A percentile compares a stretch with the other conserved stretches of the same genome.
phyloP scores from a whole-genome alignment of 2,888 invertebrate genomes.

The Orgyia antiqua region DNA sequence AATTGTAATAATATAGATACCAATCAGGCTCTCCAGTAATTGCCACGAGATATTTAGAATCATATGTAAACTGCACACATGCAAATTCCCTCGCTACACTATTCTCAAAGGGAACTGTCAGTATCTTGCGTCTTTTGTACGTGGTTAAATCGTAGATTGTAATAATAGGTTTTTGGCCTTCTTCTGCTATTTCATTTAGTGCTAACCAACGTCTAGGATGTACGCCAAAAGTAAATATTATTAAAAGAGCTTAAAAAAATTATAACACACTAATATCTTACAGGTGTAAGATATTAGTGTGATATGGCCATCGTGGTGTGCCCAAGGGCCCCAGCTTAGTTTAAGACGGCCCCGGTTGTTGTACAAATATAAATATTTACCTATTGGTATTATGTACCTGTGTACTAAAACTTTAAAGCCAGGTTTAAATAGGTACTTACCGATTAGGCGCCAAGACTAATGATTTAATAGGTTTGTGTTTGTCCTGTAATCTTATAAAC shows the following conservation, averaged over 20 bases:
- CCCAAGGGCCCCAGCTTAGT: too few relatives aligned
- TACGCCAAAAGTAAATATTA: not conserved
- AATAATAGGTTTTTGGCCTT: slow-evolving; percentile 81
- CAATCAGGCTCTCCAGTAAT: slow-evolving; percentile 91
- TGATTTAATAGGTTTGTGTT: slow-evolving; percentile 80
- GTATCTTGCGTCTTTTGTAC: slow-evolving; percentile 82
- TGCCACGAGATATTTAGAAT: slow-evolving; percentile 88
- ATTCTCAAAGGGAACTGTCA: slow-evolving; percentile 81
- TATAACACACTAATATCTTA: too few relatives aligned
- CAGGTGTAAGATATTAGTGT: too few relatives aligned
- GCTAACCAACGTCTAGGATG: slow-evolving; percentile 80
- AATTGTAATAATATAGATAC: slow-evolving; percentile 87
- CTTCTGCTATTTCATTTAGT: slow-evolving; percentile 79
- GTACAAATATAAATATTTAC: too few relatives aligned
- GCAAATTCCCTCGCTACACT: slow-evolving; percentile 81
- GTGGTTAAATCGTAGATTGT: slow-evolving; percentile 85
- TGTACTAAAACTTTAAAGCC: not conserved
- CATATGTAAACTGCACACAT: slow-evolving; percentile 87
- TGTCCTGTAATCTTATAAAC: slow-evolving; percentile 83
- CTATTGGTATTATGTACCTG: too few relatives aligned
- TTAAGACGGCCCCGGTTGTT: too few relatives aligned
- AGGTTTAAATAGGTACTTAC: slow-evolving; percentile 62
- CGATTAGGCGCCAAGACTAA: slow-evolving; percentile 82
- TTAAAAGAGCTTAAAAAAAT: too few relatives aligned
- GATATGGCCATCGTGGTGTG: too few relatives aligned